phyloP scores from a whole-genome alignment of 2,113 vertebrate genomes.

The Mungos mungo region DNA sequence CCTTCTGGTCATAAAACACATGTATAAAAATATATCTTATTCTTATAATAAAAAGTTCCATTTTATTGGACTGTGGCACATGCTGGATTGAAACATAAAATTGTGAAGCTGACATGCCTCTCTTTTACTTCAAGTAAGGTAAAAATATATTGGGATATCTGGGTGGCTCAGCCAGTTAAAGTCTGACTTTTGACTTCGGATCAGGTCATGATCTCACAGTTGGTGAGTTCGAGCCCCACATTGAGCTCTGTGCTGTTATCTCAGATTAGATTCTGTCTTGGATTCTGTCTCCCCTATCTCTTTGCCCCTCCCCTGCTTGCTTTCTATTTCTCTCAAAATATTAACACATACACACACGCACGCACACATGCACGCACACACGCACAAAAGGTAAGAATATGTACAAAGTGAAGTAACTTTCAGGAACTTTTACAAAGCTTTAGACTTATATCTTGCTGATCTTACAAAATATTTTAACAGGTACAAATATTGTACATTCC shows the following conservation, averaged over 20 bases:
- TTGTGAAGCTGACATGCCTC: background rate
- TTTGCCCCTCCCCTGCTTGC: no score
- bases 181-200: no score
- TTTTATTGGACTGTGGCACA: background rate
- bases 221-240: no score
- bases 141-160: background rate
- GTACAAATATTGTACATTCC: conserved; percentile 47
- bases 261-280: no score
- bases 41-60: background rate
- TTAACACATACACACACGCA: no score
- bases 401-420: conserved; percentile 4
- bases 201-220: no score
- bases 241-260: no score
- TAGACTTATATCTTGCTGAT: conserved; percentile 20
- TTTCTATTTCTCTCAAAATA: no score
- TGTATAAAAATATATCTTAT: background rate
- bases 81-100: background rate
- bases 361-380: no score
- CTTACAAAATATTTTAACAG: conserved; percentile 65
- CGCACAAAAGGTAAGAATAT: background rate
- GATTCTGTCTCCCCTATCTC: no score
- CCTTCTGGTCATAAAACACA: background rate
- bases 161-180: no score
- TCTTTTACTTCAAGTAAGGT: background rate
- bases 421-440: background rate